These are phyloP conservation scores for Phyllotis vaccarum DNA, from an alignment of 2,797 vertebrate species.

Conservation along the genomic window DNA sequence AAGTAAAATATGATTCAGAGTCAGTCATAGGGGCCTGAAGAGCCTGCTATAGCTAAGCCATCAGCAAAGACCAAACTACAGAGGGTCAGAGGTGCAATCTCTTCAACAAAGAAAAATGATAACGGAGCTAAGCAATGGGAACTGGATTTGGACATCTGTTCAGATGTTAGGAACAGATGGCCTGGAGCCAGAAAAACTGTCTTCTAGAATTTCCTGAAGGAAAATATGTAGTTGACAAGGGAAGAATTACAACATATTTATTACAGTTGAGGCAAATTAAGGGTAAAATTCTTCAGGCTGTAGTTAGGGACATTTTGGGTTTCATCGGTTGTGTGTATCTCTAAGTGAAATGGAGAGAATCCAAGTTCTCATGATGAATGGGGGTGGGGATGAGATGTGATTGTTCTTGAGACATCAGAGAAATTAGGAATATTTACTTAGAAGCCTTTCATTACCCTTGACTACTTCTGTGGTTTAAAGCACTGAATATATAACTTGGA, in stretches of 20 bases:
- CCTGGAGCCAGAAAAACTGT: background rate
- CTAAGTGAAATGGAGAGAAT: background rate
- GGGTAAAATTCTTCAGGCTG: background rate
- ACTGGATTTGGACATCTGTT: too few relatives aligned
- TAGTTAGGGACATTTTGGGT: background rate
- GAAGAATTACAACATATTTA: background rate
- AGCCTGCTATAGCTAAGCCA: background rate
- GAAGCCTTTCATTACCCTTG: background rate
- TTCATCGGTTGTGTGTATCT: background rate
- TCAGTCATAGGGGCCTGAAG: background rate
- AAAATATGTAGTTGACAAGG: background rate
- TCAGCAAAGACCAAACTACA: background rate
- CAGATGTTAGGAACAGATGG: background rate
- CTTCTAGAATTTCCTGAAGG: background rate
- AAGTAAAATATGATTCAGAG: background rate
- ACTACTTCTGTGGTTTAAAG: background rate
- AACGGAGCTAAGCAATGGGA: too few relatives aligned
- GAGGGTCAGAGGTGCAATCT: background rate
- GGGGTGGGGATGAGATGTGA: too few relatives aligned
- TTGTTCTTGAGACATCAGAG: background rate
- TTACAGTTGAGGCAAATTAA: background rate
- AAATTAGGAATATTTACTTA: background rate
- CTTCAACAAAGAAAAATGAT: background rate
- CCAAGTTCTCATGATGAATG: background rate
- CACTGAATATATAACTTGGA: conserved; percentile 94